Evolutionary conservation across 1,140 invertebrate genomes (phyloP), one percentile per base, ranked within the genome.

Genomic region (Drosophila kikkawai): DNA sequence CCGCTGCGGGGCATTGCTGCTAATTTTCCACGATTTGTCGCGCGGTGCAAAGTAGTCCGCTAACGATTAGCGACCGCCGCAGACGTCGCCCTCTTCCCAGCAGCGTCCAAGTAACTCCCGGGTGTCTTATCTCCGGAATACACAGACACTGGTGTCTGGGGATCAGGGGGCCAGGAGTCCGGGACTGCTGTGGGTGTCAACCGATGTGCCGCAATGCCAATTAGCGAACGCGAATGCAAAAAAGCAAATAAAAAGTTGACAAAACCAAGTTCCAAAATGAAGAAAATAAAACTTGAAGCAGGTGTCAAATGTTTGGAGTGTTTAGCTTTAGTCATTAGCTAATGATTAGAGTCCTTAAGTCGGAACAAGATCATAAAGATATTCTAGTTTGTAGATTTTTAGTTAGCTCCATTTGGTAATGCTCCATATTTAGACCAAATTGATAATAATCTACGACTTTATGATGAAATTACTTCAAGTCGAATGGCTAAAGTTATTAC

Each of bases 1-100:
- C 69, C 53, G 50, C 11, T 57, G 44, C 50, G 50, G 29, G 53
- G 53, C 64, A 60, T 61, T 71, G 57, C 32, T 41, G 58, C 47
- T 76, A 81, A 74, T 51, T 47, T 70, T 71, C 36, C 45, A 51
- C 69, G 39, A 73, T 50, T 73, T 73, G 66, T 73, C 44, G 76
- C 50, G 47, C 64, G 57, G 58, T 64, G 74, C 76, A 67, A 67
- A 71, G 59, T 80, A 78, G 74, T 79, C 65, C 57, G 75, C 61
- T 55, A 59, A 59, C 73, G 75, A 79, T 79, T 79, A 79, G 75
- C 75, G 59, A 61, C 36, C 67, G 51, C 53, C 66, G 37, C 55
- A 44, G 74, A 48, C 51, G 44, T 76, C 37, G 41, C 73, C 58
- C 58, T 64, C 64, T 53, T 36, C 50, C 55, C 53, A 36, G 53